Conservation (phyloP, 2,797 vertebrate genomes). For the Loris lydekkerianus region DNA sequence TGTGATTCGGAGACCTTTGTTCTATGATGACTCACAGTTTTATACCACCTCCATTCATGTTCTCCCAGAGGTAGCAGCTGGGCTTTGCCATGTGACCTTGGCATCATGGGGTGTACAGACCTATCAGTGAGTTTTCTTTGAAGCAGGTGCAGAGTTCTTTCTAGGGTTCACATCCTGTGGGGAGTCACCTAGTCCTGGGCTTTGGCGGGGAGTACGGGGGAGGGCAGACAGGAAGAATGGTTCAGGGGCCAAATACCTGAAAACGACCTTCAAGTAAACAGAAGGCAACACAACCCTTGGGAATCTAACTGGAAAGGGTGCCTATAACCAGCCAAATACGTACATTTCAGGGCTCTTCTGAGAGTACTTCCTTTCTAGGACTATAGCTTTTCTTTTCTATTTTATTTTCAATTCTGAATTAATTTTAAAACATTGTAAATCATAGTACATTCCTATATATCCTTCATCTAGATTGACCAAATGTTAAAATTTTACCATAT, state of each 20-base stretch:
- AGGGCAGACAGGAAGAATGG: neutral
- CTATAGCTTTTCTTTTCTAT: neutral
- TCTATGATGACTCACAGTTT: neutral
- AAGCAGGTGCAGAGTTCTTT: neutral
- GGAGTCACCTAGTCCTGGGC: neutral
- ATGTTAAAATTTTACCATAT: conserved; percentile 16
- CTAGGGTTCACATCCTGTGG: neutral
- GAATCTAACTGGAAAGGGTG: neutral
- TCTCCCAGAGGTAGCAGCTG: neutral
- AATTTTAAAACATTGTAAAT: neutral
- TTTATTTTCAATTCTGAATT: conserved; percentile 53
- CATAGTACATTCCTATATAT: neutral
- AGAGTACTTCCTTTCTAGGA: neutral
- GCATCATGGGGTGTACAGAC: neutral
- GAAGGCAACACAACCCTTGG: neutral
- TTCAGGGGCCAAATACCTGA: neutral
- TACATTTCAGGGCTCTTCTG: neutral
- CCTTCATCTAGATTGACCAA: neutral
- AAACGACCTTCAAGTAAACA: neutral
- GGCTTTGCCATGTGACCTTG: neutral
- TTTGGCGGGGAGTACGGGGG: neutral
- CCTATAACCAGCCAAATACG: neutral
- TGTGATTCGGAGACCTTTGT: neutral
- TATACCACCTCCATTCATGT: neutral
- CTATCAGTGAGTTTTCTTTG: neutral